Percentiles rank a stretch among this genome's conserved stretches.
phyloP scores from a whole-genome alignment of 2,888 invertebrate genomes.

The Reticulitermes lucifugus region DNA sequence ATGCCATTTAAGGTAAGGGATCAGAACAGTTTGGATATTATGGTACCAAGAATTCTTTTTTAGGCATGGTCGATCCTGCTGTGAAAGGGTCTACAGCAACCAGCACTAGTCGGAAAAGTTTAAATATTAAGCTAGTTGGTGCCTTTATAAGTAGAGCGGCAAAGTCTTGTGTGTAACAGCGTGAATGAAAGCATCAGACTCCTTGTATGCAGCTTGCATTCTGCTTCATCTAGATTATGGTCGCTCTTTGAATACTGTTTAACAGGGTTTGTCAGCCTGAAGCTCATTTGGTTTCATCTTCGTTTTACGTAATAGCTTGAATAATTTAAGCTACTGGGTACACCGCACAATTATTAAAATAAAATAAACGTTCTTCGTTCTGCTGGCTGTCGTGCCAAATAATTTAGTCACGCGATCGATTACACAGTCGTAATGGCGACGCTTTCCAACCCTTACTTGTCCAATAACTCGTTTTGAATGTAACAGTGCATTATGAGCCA shows the following conservation, averaged over 20 bases:
- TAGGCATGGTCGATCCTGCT: no score
- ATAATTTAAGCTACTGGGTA: background rate
- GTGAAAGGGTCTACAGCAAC: no score
- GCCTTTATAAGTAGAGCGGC: no score
- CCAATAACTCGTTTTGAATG: background rate
- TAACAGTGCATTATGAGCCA: background rate
- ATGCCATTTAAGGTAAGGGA: background rate
- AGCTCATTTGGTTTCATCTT: background rate
- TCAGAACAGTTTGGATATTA: no score
- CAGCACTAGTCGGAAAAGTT: no score
- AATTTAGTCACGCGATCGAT: background rate
- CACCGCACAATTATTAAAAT: slow-evolving; percentile 13
- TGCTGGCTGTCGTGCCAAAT: slow-evolving; percentile 4
- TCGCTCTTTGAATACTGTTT: no score
- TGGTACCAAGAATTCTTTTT: no score
- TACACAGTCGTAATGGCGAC: background rate
- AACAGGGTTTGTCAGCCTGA: background rate
- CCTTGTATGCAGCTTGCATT: no score
- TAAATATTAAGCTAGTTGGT: no score
- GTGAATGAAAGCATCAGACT: no score
- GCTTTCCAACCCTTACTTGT: background rate
- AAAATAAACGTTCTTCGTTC: background rate
- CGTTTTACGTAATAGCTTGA: background rate
- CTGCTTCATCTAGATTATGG: no score
- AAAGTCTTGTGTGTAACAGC: no score